Evolutionary conservation across 2,113 vertebrate genomes (phyloP), one percentile per base, ranked within the genome.

Genomic region (Neotragus pygmaeus): DNA sequence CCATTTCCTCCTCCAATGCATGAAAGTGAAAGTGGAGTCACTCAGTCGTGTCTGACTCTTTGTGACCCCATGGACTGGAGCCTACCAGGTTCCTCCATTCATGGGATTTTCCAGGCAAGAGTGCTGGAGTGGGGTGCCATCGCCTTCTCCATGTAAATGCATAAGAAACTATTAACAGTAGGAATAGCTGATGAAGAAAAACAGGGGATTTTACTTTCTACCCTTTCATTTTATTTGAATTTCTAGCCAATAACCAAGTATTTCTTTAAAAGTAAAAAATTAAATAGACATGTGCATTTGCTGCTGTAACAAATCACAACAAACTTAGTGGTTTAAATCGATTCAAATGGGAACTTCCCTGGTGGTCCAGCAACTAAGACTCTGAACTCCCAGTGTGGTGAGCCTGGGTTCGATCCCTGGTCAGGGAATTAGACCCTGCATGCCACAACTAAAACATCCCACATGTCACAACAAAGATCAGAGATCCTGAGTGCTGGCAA

Each of bases 191-290:
- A 62, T 88, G 21, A 94, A 27, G 33, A 88, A 96, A 93, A 57
- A 43, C 0, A 21, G 17, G 28, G 4, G 7, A 17, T 58, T 91
- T 93, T 62, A 95, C 33, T 86, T 89, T 81, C 73, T 49, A 77
- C n/a, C 36, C 4, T 87, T 91, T 75, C 47, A 87, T 51, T 96
- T 75, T 77, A 81, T 81, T 33, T 80, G 43, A 93, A 95, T 86
- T 84, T 9, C n/a, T 91, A 92, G 78, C 16, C 45, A 91, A 51
- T 73, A 73, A 81, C 12, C 75, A 81, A 28, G 17, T 78, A 53
- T 33, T 58, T 30, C 28, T 94, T 96, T 89, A 91, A 89, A 86
- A 94, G 58, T 70, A 66, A 83, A 85, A 90, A 84, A n/a, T 82
- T 47, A 84, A 85, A 77, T 30, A 66, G 57, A 82, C 8, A 36